Evolutionary conservation across 1,140 invertebrate species (phyloP).

Genomic region (Hyles vespertilio): DNA sequence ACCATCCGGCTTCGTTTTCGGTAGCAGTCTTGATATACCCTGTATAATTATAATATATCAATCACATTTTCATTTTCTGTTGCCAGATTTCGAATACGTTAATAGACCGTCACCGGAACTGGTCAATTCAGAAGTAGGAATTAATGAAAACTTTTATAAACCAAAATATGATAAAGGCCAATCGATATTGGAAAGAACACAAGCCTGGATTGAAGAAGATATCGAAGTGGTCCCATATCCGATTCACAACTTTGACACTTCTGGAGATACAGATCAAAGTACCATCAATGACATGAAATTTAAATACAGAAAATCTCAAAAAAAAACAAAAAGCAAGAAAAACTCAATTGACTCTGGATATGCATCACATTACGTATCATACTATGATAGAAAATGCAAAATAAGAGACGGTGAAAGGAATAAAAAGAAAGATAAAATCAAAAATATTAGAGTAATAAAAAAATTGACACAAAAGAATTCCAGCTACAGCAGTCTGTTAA

Average conservation of each 20-base stretch:
- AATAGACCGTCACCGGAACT: slow-evolving; percentile 9
- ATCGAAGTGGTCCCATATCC: slow-evolving; percentile 19
- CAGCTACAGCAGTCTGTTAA: slow-evolving; percentile 26
- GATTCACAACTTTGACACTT: slow-evolving; percentile 17
- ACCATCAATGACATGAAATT: neutral
- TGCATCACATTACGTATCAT: slow-evolving; percentile 7
- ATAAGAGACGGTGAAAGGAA: slow-evolving; percentile 1
- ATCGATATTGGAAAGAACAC: slow-evolving; percentile 27
- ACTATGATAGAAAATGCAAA: slow-evolving; percentile 19
- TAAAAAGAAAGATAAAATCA: slow-evolving; percentile 21
- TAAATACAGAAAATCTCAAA: slow-evolving; percentile 18
- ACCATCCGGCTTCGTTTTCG: too few relatives aligned
- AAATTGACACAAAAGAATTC: slow-evolving; percentile 28
- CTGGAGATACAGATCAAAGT: slow-evolving; percentile 27
- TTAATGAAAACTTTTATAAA: neutral
- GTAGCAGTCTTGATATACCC: too few relatives aligned
- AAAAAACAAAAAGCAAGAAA: slow-evolving; percentile 11
- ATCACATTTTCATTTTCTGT: too few relatives aligned
- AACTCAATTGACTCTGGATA: neutral
- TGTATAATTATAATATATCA: too few relatives aligned
- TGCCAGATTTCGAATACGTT: slow-evolving; percentile 9
- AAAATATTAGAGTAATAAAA: slow-evolving; percentile 27
- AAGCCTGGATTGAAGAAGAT: slow-evolving; percentile 32
- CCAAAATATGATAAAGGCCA: slow-evolving; percentile 3
- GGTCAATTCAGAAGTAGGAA: slow-evolving; percentile 3